Evolutionary conservation across 2,113 vertebrate species (phyloP), one percentile per base, ranked within the genome.

Genomic region (Paratilapia polleni): DNA sequence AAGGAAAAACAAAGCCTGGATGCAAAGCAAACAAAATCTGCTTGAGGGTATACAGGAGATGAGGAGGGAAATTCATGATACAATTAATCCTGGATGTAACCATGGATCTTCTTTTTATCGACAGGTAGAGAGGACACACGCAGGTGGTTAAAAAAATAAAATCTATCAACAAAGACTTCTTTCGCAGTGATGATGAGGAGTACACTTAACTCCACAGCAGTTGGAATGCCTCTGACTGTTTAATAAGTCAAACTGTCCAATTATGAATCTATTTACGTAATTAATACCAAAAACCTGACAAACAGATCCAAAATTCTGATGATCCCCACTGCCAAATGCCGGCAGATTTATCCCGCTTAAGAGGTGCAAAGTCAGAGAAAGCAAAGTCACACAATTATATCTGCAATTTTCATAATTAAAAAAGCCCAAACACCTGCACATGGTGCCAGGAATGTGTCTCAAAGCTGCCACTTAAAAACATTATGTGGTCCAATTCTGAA

Each of bases 1-100:
- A 70, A 54, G 77, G 77, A 81, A 92, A 92, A 86, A 88, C 78
- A 87, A 89, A 92, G 84, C 56, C 77, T 91, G 88, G 81, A 88
- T 89, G 68, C 87, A 88, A 89, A 87, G 80, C 88, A 94, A 95
- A 94, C 89, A 89, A 87, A 94, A 88, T 84, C 84, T 89, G 85
- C 77, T 78, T 70, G 83, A 84, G 78, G 80, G 81, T 57, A 10
- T 57, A 84, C 19, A 19, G 49, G 60, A 84, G 88, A 85, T 4
- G 17, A 87, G 81, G 1, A 8, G 78, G 26, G 64, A 81, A n/a
- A 62, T 83, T 80, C 41, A 62, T 31, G 17, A 49, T 4, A 66
- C 82, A 87, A 90, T 89, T 87, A 85, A 91, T 91, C 78, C 80
- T 7, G 58, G 60, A 17, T 83, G 70, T 90, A 88, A 90, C 66